Evolutionary conservation across 2,888 invertebrate genomes (phyloP), one percentile per base, ranked within the genome.

Genomic region (Romanomermis culicivorax): DNA sequence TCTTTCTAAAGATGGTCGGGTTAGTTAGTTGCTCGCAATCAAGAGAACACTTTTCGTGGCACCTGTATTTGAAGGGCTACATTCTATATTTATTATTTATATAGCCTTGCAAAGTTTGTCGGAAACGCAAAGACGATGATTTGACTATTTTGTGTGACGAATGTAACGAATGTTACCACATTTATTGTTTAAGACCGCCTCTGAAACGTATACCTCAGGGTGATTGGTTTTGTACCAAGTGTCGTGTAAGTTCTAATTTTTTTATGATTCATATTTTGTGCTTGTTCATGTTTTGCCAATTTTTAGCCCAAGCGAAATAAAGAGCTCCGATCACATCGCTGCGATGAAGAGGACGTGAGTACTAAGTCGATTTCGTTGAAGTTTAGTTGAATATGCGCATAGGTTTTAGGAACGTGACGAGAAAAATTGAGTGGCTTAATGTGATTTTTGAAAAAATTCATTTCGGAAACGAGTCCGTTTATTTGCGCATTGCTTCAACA

Each of bases 171-270:
- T 93, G 91, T 51, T 93, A 89, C 73, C 93, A 95, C 74, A 93
- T 88, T 45, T 93, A 93, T 71, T 93, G 93, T 76, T 91, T 93
- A 77, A 87, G 85, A 68, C 91, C 91, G 60, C 80, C 82, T 70
- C 85, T 93, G 84, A 86, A 87, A 57, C 82, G 81, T 66, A 89
- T 93, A 71, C 93, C 93, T 24, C 89, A 89, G 63, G 93, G 93
- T 29, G 91, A 93, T 71, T 93, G 93, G 93, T 91, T 86, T 71
- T 91, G 89, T 72, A 86, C 82, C 76, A 87, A 87, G 69, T 91
- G 89, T 72, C 67, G 29, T 42, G 55, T 55, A 54, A n/a, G n/a
- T n/a, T n/a, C n/a, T n/a, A n/a, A n/a, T n/a, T n/a, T n/a, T n/a
- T n/a, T n/a, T n/a, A n/a, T n/a, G n/a, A n/a, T n/a, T n/a, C n/a